Conservation (phyloP, 2,113 vertebrate species). For the Accipiter cooperii region DNA sequence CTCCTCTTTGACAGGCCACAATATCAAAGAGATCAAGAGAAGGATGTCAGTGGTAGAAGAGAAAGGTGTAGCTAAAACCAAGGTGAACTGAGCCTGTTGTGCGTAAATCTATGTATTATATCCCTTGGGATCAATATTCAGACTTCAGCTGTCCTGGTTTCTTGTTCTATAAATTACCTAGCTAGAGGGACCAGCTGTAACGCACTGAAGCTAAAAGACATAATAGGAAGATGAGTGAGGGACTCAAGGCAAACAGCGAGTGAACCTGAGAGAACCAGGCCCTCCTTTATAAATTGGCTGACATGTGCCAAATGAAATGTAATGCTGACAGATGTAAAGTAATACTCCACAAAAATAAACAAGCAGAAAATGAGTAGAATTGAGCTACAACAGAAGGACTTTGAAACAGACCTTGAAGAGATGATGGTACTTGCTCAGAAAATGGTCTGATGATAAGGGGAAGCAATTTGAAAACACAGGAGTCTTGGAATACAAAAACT, state of each 20-base stretch:
- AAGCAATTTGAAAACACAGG: background rate
- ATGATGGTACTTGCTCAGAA: background rate
- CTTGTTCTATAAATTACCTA: slow-evolving; percentile 44
- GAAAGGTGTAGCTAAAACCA: background rate
- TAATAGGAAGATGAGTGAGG: background rate
- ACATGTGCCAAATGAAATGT: slow-evolving; percentile 15
- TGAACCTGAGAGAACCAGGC: background rate
- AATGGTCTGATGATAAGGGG: background rate
- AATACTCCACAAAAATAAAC: slow-evolving; percentile 5
- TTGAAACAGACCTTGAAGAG: slow-evolving; percentile 17
- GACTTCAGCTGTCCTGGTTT: slow-evolving; percentile 29
- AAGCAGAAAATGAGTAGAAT: background rate
- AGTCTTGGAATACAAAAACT: background rate
- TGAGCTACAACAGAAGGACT: background rate
- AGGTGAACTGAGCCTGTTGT: background rate
- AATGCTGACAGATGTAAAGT: slow-evolving; percentile 32
- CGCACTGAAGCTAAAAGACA: background rate
- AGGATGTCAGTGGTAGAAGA: background rate
- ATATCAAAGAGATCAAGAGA: background rate
- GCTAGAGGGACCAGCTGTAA: slow-evolving; percentile 5
- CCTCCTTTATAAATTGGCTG: slow-evolving; percentile 42
- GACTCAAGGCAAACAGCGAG: slow-evolving; percentile 27
- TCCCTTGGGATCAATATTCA: slow-evolving; percentile 27
- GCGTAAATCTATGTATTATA: background rate
- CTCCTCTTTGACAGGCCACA: background rate